Percentiles rank a stretch among this genome's conserved stretches.
Evolutionary conservation across 2,113 vertebrate species (phyloP).

Genomic region (Narcine bancroftii): DNA sequence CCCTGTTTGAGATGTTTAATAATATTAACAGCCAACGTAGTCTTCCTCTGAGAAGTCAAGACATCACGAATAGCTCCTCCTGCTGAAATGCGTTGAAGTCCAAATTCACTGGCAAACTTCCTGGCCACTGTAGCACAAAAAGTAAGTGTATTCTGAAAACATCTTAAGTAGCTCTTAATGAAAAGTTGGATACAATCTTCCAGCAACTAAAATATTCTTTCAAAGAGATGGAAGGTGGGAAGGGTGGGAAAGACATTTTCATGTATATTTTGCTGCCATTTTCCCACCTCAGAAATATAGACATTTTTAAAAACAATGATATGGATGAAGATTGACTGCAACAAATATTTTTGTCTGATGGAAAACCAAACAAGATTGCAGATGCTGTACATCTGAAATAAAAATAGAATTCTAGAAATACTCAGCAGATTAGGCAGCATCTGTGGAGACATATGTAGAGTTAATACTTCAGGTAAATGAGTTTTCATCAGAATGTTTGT

Average conservation of each 20-base stretch:
- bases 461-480: too few species aligned
- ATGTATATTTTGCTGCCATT: background rate
- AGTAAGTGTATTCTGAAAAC: background rate
- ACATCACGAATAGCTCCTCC: conserved; percentile 64
- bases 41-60: conserved; percentile 57
- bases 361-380: too few species aligned
- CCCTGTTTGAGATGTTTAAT: conserved; percentile 67
- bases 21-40: conserved; percentile 59
- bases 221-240: background rate
- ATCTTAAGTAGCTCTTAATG: background rate
- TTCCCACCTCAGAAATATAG: background rate
- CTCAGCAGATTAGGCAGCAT: too few species aligned
- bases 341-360: background rate
- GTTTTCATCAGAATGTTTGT: too few species aligned
- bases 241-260: background rate
- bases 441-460: too few species aligned
- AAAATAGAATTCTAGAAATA: too few species aligned
- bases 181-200: background rate
- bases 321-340: background rate
- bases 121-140: conserved; percentile 70
- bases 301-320: too few species aligned
- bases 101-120: conserved; percentile 64
- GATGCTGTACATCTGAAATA: too few species aligned
- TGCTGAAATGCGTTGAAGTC: conserved; percentile 67
- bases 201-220: background rate